These are phyloP conservation scores for Hartigia nigra DNA, from an alignment of 2,888 invertebrate genomes.

Conservation along the genomic window DNA sequence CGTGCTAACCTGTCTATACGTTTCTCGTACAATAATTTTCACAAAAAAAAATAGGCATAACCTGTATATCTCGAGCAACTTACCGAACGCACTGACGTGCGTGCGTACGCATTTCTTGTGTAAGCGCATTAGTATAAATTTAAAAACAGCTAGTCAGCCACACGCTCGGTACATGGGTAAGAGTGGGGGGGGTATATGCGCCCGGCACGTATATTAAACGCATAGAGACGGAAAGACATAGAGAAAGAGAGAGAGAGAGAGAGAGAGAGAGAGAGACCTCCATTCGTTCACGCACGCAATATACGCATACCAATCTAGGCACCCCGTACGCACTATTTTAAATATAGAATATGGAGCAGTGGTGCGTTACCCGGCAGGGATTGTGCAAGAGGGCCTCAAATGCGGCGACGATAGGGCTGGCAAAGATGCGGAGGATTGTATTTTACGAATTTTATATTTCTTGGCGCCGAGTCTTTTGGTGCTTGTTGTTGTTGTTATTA, in stretches of 20 bases:
- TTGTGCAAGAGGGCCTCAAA: slow-evolving; percentile 24
- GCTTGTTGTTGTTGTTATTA: not conserved
- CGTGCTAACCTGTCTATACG: too few species aligned
- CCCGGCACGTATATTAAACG: slow-evolving; percentile 5
- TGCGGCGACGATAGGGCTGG: slow-evolving; percentile 15
- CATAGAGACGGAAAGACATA: too few species aligned
- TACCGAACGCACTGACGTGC: not conserved
- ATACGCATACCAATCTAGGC: not conserved
- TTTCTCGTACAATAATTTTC: too few species aligned
- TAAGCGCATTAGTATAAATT: slow-evolving; percentile 45
- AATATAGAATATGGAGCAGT: slow-evolving; percentile 64
- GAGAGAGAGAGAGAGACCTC: not conserved
- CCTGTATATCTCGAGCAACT: not conserved
- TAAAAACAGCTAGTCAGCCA: slow-evolving; percentile 46
- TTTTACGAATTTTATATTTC: not conserved
- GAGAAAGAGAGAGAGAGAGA: not conserved
- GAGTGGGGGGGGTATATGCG: slow-evolving; percentile 15
- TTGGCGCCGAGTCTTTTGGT: not conserved
- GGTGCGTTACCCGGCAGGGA: slow-evolving; percentile 41
- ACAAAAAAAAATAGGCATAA: too few species aligned
- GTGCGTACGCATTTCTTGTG: slow-evolving; percentile 18
- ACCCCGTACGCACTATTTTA: slow-evolving; percentile 41
- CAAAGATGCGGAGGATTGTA: not conserved
- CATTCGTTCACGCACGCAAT: slow-evolving; percentile 36
- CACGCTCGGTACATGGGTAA: slow-evolving; percentile 25